These are phyloP conservation scores for Piprites chloris DNA, from an alignment of 2,113 vertebrate genomes.

Conservation along the genomic window DNA sequence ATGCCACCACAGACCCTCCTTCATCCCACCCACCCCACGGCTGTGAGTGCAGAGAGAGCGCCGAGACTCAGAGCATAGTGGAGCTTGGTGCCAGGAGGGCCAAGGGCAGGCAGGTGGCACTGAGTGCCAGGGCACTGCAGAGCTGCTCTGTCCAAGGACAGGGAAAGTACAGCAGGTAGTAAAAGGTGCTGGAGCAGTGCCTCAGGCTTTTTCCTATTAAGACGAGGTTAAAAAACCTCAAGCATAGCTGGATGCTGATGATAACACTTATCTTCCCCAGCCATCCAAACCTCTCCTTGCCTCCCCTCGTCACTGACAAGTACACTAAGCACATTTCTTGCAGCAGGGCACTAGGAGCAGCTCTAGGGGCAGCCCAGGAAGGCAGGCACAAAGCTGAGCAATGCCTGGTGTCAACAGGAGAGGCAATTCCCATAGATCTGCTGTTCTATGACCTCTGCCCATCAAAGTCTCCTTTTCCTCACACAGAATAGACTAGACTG, in stretches of 20 bases:
- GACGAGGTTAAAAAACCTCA: neutral
- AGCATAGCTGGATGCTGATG: neutral
- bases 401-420: neutral
- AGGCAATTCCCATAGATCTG: neutral
- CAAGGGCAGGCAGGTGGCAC: neutral
- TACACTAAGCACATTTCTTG: neutral
- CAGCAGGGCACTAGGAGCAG: neutral
- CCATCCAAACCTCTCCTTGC: neutral
- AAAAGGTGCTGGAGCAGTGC: neutral
- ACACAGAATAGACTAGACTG: neutral
- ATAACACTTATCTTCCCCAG: neutral
- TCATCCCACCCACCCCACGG: neutral
- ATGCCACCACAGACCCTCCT: neutral
- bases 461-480: neutral
- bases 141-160: neutral
- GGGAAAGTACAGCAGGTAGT: neutral
- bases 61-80: fast-evolving
- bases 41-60: neutral
- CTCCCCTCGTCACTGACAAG: neutral
- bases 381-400: neutral
- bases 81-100: neutral
- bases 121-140: neutral
- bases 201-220: neutral
- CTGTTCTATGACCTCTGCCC: fast-evolving
- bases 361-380: neutral